A percentile compares a stretch with the other conserved stretches of the same genome.
phyloP scores from a whole-genome alignment of 1,140 invertebrate genomes.

The Zophobas atratus region DNA sequence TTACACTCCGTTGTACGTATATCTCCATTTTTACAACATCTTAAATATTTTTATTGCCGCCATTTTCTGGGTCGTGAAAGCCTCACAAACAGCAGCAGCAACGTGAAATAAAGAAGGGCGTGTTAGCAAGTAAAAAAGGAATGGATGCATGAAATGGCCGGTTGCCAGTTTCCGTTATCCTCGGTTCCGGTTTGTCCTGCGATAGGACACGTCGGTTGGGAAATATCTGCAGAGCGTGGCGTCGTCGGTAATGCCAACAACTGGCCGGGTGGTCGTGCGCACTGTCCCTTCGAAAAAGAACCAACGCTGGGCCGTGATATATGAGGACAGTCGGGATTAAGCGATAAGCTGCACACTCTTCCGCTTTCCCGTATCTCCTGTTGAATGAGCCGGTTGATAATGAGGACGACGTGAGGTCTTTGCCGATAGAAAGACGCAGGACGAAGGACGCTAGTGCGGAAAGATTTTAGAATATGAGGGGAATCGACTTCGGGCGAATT shows the following conservation, averaged over 20 bases:
- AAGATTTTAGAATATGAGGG: too few relatives aligned
- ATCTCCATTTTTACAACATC: conserved; percentile 39
- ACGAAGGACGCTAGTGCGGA: not conserved
- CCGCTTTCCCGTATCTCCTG: conserved; percentile 57
- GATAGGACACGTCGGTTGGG: conserved; percentile 54
- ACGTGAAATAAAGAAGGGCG: conserved; percentile 32
- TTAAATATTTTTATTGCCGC: conserved; percentile 51
- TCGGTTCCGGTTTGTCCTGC: conserved; percentile 52
- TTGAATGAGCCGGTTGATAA: conserved; percentile 61
- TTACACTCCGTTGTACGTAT: not conserved
- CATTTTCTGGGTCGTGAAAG: conserved; percentile 35
- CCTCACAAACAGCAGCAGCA: conserved; percentile 42
- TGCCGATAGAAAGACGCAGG: not conserved
- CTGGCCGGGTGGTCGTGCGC: conserved; percentile 35
- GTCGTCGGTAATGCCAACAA: conserved; percentile 31
- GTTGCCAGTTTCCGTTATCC: conserved; percentile 58
- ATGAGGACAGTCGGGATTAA: conserved; percentile 64
- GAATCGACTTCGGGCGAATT: too few relatives aligned
- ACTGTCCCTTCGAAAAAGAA: conserved; percentile 29
- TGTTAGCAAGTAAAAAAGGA: conserved; percentile 47
- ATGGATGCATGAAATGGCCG: conserved; percentile 57
- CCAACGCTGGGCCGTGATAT: conserved; percentile 55
- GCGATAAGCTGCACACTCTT: conserved; percentile 64
- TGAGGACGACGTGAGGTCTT: conserved; percentile 49
- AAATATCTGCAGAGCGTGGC: conserved; percentile 31